phyloP scores from a whole-genome alignment of 2,113 vertebrate genomes.

The Butorides virescens region DNA sequence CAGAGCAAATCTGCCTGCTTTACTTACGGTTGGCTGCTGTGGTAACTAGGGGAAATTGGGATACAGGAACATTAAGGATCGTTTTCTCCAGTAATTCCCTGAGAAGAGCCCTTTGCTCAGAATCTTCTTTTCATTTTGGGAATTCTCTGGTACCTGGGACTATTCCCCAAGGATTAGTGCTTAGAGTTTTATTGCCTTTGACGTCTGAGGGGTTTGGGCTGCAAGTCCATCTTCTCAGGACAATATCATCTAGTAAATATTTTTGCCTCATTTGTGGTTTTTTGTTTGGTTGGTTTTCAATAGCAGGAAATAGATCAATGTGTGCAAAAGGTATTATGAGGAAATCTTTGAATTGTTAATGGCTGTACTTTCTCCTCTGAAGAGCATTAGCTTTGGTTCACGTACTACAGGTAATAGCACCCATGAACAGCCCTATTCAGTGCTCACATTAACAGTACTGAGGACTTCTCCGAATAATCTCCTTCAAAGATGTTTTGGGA shows the following conservation, averaged over 20 bases:
- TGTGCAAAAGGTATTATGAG: conserved; percentile 1
- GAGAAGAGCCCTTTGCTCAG: neutral
- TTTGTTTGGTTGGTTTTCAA: neutral
- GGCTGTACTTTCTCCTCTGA: neutral
- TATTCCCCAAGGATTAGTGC: neutral
- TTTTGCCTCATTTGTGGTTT: neutral
- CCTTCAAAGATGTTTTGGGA: neutral
- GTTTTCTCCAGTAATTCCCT: neutral
- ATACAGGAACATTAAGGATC: neutral
- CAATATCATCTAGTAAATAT: neutral
- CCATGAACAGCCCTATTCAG: neutral
- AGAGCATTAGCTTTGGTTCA: neutral
- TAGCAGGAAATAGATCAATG: conserved; percentile 1
- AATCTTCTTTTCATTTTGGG: neutral
- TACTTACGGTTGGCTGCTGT: neutral
- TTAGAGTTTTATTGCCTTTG: neutral
- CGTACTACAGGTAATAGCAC: neutral
- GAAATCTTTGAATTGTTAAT: conserved; percentile 15
- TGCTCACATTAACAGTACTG: neutral
- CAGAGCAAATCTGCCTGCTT: neutral
- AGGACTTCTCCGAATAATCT: neutral
- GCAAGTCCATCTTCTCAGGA: neutral
- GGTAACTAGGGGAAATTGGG: neutral
- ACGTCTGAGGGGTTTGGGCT: neutral
- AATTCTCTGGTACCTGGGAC: neutral